phyloP scores from a whole-genome alignment of 2,888 invertebrate species.

The Drosophila pegasa region DNA sequence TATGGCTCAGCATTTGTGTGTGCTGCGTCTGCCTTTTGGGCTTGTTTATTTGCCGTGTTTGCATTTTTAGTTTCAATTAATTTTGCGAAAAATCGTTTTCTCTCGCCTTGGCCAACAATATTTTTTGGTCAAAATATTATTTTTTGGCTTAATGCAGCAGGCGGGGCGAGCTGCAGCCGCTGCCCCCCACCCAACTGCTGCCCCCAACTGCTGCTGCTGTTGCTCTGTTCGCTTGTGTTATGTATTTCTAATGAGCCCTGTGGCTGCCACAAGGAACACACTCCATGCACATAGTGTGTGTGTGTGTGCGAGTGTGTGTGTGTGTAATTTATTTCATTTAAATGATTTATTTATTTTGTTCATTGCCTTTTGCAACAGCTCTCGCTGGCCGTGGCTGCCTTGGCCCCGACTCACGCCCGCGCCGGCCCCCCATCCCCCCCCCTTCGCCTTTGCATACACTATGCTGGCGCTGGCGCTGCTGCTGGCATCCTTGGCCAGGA shows the following conservation, averaged over 20 bases:
- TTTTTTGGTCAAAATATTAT: constrained; percentile 18
- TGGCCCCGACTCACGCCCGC: constrained; percentile 6
- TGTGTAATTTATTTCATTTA: constrained; percentile 71
- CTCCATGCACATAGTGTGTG: constrained; percentile 10
- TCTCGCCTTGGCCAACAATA: constrained; percentile 22
- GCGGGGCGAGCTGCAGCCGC: not conserved
- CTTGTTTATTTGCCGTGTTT: constrained; percentile 42
- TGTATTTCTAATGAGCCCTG: constrained; percentile 74
- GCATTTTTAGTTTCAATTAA: constrained; percentile 50
- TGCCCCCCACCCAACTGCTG: not conserved
- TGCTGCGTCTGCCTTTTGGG: constrained; percentile 18
- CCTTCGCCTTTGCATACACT: constrained; percentile 4
- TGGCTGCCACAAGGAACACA: constrained; percentile 35
- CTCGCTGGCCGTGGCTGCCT: constrained; percentile 18
- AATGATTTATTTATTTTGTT: constrained; percentile 79
- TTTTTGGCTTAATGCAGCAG: constrained; percentile 16
- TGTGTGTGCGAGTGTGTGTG: constrained; percentile 40
- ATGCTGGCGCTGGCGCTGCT: constrained; percentile 8
- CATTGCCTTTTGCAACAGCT: constrained; percentile 66
- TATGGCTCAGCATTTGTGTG: constrained; percentile 8
- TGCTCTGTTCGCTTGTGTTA: constrained; percentile 20
- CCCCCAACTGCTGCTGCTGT: not conserved
- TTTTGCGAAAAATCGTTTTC: constrained; percentile 22
- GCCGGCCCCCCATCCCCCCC: not conserved
- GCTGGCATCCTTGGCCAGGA: constrained; percentile 38